A percentile compares a stretch with the other conserved stretches of the same genome.
These are phyloP conservation scores for Sphecodes monilicornis DNA, from an alignment of 2,888 invertebrate genomes.

Conservation along the genomic window DNA sequence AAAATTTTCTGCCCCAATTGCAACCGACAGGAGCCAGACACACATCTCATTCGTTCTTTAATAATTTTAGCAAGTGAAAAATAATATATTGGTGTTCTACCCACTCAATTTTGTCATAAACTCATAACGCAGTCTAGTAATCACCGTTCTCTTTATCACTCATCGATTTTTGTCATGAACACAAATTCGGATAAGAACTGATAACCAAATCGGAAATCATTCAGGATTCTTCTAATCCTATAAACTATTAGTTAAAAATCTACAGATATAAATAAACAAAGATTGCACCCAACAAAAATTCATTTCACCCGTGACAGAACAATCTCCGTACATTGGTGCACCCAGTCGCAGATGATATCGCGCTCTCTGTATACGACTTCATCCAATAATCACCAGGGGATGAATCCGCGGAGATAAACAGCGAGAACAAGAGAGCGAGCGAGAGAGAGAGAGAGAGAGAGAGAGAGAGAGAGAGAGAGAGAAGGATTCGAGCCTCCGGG, in stretches of 20 bases:
- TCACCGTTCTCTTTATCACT: too few relatives aligned
- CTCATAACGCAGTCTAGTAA: too few relatives aligned
- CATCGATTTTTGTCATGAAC: too few relatives aligned
- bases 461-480: slow-evolving; percentile 17
- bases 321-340: not conserved
- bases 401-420: slow-evolving; percentile 16
- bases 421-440: slow-evolving; percentile 2
- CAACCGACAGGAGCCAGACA: not conserved
- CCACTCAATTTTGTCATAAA: not conserved
- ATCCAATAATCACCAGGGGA: slow-evolving; percentile 58
- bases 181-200: too few relatives aligned
- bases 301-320: not conserved
- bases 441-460: not conserved
- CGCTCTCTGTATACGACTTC: slow-evolving; percentile 35
- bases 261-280: not conserved
- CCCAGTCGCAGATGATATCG: slow-evolving; percentile 36
- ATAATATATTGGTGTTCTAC: too few relatives aligned
- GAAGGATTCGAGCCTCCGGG: slow-evolving; percentile 20
- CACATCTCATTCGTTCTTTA: too few relatives aligned
- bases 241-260: not conserved
- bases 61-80: too few relatives aligned
- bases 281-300: not conserved
- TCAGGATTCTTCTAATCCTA: not conserved
- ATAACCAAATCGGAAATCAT: not conserved
- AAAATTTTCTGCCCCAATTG: not conserved